Conservation (phyloP, 2,113 vertebrate genomes). For the Steatornis caripensis region DNA sequence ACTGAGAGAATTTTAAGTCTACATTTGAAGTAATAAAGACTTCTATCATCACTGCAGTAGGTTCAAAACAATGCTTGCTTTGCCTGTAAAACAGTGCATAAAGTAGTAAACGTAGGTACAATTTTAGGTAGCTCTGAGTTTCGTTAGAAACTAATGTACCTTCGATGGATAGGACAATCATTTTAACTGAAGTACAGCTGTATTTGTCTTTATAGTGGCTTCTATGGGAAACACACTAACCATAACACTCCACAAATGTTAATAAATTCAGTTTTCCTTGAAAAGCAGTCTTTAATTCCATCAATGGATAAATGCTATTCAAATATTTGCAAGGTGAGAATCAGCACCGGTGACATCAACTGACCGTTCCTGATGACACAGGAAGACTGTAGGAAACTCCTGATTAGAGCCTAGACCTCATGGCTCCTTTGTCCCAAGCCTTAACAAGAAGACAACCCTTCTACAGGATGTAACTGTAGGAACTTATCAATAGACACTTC, state of each 20-base stretch:
- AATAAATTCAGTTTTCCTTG: neutral
- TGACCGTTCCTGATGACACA: neutral
- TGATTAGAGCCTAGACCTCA: slow-evolving; percentile 40
- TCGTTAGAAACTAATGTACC: neutral
- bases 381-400: slow-evolving; percentile 9
- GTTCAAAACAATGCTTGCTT: neutral
- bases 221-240: neutral
- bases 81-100: neutral
- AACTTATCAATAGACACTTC: slow-evolving; percentile 60
- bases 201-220: neutral
- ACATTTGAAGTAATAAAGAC: neutral
- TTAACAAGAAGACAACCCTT: slow-evolving; percentile 10
- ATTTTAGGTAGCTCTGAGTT: neutral
- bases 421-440: slow-evolving; percentile 22
- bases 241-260: neutral
- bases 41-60: neutral
- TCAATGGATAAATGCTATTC: neutral
- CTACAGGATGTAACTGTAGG: slow-evolving; percentile 40
- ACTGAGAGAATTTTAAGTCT: neutral
- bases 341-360: neutral
- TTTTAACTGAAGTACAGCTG: neutral
- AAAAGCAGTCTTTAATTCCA: neutral
- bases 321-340: neutral
- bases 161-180: neutral
- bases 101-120: neutral